Percentiles rank a stretch among this genome's conserved stretches.
phyloP scores from a whole-genome alignment of 2,797 vertebrate species.

The Enteromius unitaeniatus region DNA sequence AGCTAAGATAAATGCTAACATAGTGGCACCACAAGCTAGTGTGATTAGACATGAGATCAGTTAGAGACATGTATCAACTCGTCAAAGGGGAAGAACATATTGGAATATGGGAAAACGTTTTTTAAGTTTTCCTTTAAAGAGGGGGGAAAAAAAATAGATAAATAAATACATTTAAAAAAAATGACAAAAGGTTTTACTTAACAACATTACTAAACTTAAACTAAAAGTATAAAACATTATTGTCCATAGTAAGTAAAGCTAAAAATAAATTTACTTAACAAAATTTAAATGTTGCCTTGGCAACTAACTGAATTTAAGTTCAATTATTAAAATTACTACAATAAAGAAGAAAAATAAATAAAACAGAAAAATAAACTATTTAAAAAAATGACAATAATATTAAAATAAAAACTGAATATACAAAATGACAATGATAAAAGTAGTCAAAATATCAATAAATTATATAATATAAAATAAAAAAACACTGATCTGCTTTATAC shows the following conservation, averaged over 20 bases:
- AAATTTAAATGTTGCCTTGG: not conserved
- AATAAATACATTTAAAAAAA: not conserved
- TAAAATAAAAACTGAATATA: not conserved
- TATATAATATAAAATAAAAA: not conserved
- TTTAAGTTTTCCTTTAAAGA: too few species aligned
- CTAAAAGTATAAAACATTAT: not conserved
- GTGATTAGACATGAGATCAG: too few species aligned
- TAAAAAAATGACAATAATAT: not conserved
- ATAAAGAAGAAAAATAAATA: not conserved
- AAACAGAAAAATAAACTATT: not conserved
- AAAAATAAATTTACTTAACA: not conserved
- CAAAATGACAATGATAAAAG: not conserved
- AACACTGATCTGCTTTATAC: not conserved
- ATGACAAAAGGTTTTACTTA: not conserved
- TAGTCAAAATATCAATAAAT: not conserved
- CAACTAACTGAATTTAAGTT: not conserved
- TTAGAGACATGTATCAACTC: too few species aligned
- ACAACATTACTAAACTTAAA: not conserved
- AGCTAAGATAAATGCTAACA: too few species aligned
- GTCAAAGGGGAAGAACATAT: too few species aligned
- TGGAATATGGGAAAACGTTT: too few species aligned
- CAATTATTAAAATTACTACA: not conserved
- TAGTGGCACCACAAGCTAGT: too few species aligned
- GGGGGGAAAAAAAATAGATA: not conserved
- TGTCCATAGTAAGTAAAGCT: not conserved